These are phyloP conservation scores for Plagiodera versicolora DNA, from an alignment of 2,888 invertebrate genomes.

Conservation along the genomic window DNA sequence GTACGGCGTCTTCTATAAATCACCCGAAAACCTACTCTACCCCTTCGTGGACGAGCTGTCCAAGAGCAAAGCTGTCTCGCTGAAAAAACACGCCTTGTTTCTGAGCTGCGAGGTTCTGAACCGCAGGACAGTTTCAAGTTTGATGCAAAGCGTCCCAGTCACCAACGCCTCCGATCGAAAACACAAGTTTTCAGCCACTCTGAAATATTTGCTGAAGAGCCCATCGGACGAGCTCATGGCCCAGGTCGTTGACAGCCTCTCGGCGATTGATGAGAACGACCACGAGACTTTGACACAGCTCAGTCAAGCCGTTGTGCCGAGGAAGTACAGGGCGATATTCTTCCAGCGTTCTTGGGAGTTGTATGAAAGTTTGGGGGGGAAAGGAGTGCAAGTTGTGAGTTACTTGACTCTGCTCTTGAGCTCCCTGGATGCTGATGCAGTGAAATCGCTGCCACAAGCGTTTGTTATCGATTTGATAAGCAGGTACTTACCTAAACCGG, in stretches of 20 bases:
- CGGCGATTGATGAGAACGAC: slow-evolving; percentile 30
- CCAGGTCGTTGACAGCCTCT: slow-evolving; percentile 26
- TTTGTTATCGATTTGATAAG: slow-evolving; percentile 16
- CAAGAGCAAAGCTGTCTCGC: slow-evolving; percentile 31
- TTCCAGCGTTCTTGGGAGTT: slow-evolving; percentile 30
- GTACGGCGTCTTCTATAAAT: slow-evolving; percentile 32
- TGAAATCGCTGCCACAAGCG: not conserved
- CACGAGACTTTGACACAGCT: slow-evolving; percentile 26
- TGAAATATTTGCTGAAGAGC: slow-evolving; percentile 36
- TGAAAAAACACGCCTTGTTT: slow-evolving; percentile 35
- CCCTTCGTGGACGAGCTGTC: slow-evolving; percentile 25
- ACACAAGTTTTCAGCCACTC: slow-evolving; percentile 28
- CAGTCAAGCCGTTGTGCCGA: slow-evolving; percentile 22
- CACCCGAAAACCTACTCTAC: slow-evolving; percentile 28
- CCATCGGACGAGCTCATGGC: slow-evolving; percentile 25
- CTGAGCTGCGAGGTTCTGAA: slow-evolving; percentile 30
- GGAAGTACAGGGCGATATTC: slow-evolving; percentile 21
- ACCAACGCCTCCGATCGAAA: slow-evolving; percentile 30
- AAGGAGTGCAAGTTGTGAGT: slow-evolving; percentile 16
- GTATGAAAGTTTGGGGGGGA: slow-evolving; percentile 22
- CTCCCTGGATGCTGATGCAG: slow-evolving; percentile 8
- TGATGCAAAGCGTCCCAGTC: slow-evolving; percentile 18
- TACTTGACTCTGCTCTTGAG: slow-evolving; percentile 12
- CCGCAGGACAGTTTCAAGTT: slow-evolving; percentile 17
- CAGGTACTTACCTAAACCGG: slow-evolving; percentile 8